Percentiles rank a stretch among this genome's conserved stretches.
These are phyloP conservation scores for Scopus umbretta DNA, from an alignment of 2,113 vertebrate species.

Conservation along the genomic window DNA sequence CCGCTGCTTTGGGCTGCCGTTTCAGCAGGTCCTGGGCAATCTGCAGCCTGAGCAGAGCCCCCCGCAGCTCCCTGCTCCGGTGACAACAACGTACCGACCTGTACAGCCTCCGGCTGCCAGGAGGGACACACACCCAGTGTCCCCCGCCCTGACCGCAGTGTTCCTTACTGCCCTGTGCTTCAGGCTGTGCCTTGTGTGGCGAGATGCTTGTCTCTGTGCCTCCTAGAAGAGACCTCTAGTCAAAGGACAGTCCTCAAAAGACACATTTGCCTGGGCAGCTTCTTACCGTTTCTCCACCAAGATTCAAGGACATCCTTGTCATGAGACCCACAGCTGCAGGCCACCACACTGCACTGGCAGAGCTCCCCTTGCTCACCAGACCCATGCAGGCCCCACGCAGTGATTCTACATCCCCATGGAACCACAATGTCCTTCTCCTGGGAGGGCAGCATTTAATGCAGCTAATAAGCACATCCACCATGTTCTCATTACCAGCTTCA, in stretches of 20 bases:
- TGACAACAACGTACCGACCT: fast-evolving
- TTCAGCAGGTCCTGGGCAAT: not conserved
- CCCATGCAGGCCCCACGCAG: fast-evolving
- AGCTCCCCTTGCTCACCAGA: not conserved
- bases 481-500: not conserved
- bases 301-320: not conserved
- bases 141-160: fast-evolving
- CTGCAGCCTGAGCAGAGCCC: not conserved
- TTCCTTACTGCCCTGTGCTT: too few species aligned
- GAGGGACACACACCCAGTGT: not conserved
- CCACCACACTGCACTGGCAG: not conserved
- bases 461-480: not conserved
- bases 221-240: not conserved
- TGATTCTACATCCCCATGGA: not conserved
- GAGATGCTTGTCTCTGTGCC: not conserved
- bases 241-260: not conserved
- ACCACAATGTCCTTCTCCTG: not conserved
- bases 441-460: not conserved
- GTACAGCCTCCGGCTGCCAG: not conserved
- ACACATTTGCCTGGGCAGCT: not conserved
- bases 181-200: not conserved
- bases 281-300: not conserved
- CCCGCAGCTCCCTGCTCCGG: not conserved
- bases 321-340: not conserved
- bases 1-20: fast-evolving